Conservation (phyloP, 2,888 invertebrate genomes). For the Ichneumon xanthorius region DNA sequence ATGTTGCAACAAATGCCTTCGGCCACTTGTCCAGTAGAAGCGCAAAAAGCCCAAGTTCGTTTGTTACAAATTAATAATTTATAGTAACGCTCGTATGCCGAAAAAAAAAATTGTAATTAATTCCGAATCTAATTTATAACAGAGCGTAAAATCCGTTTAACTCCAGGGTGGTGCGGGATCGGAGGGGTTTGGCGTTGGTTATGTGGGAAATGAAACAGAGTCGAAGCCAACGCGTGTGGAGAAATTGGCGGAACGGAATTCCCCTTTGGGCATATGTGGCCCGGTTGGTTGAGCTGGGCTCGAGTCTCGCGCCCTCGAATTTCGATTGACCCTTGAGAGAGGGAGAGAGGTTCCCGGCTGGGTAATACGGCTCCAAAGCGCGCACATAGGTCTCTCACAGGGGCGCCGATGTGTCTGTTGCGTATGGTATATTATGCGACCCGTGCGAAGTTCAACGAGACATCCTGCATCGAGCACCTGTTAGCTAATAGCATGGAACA, state of each 20-base stretch:
- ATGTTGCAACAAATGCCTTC: no score
- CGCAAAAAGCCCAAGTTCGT: no score
- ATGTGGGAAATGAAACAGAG: neutral
- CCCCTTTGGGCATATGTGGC: constrained; percentile 3
- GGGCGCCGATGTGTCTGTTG: neutral
- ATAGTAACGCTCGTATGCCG: no score
- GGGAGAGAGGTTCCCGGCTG: constrained; percentile 23
- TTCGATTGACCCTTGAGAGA: constrained; percentile 57
- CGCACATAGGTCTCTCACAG: constrained; percentile 21
- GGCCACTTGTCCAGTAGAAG: no score
- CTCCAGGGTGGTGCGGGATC: neutral
- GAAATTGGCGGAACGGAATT: constrained; percentile 38
- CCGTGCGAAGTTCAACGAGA: constrained; percentile 46
- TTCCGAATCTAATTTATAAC: neutral
- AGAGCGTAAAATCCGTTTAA: neutral
- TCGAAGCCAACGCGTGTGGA: neutral
- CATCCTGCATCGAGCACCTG: constrained; percentile 59
- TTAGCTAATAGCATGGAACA: constrained; percentile 10
- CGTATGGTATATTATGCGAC: neutral
- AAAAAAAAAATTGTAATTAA: no score
- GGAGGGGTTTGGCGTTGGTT: neutral
- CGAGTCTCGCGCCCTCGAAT: constrained; percentile 35
- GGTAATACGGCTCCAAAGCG: constrained; percentile 18
- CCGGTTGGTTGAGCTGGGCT: constrained; percentile 10
- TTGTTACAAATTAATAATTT: no score